phyloP scores from a whole-genome alignment of 2,113 vertebrate genomes.

The Fulica atra region DNA sequence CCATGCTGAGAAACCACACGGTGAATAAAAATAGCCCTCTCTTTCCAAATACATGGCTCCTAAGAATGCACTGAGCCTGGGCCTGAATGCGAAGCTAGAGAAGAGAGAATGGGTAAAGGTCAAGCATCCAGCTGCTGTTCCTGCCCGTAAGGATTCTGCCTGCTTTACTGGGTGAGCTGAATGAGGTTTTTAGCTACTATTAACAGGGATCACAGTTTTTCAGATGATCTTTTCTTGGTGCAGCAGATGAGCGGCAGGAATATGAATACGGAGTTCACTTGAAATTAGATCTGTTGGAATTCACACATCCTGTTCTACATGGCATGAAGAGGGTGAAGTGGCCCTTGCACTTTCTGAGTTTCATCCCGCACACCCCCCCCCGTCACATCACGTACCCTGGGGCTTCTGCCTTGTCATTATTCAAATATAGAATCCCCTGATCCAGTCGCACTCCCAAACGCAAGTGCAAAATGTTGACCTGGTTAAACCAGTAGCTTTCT shows the following conservation, averaged over 20 bases:
- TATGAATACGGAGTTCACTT: constrained; percentile 24
- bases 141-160: not conserved
- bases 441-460: not conserved
- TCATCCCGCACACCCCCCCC: not conserved
- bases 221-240: constrained; percentile 10
- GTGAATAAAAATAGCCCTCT: constrained; percentile 40
- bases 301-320: not conserved
- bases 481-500: not conserved
- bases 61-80: not conserved
- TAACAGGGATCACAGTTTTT: constrained; percentile 8
- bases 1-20: constrained; percentile 12
- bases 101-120: constrained; percentile 28
- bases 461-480: not conserved
- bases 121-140: constrained; percentile 8
- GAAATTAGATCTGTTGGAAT: constrained; percentile 63
- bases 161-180: not conserved
- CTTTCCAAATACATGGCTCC: not conserved
- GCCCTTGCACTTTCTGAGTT: not conserved
- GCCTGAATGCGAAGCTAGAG: not conserved
- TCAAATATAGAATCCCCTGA: constrained; percentile 5
- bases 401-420: not conserved
- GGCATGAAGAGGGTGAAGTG: not conserved
- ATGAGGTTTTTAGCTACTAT: not conserved
- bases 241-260: constrained; percentile 36
- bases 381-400: not conserved